phyloP scores from a whole-genome alignment of 1,140 invertebrate genomes.

The Euglossa dilemma region DNA sequence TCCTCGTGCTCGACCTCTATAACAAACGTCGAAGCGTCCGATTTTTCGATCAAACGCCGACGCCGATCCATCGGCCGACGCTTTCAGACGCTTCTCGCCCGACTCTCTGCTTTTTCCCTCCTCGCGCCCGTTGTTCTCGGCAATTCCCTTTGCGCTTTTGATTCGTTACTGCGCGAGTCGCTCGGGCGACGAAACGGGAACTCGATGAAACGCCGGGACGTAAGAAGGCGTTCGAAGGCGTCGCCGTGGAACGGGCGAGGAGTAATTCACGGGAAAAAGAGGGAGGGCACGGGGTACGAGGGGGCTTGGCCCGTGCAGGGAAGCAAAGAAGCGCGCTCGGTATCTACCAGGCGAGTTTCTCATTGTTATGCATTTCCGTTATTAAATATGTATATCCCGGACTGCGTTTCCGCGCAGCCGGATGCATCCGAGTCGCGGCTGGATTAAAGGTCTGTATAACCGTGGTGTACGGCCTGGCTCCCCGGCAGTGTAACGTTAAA shows the following conservation, averaged over 20 bases:
- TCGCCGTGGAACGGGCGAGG: neutral
- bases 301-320: neutral
- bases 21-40: neutral
- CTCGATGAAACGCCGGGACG: neutral
- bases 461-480: constrained; percentile 15
- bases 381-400: constrained; percentile 62
- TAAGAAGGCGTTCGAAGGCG: neutral
- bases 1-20: neutral
- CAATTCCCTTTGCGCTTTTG: neutral
- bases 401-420: constrained; percentile 17
- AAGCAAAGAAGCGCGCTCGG: constrained; percentile 32
- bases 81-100: neutral
- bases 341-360: constrained; percentile 51
- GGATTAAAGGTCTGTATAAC: constrained; percentile 57
- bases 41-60: neutral
- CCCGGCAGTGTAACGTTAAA: constrained; percentile 37
- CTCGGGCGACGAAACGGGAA: constrained; percentile 7
- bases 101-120: neutral
- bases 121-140: neutral
- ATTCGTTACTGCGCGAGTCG: neutral
- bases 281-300: neutral
- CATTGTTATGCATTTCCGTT: constrained; percentile 67
- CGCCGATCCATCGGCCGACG: too few relatives aligned
- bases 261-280: constrained; percentile 30
- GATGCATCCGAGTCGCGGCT: constrained; percentile 42